Evolutionary conservation across 2,113 vertebrate species (phyloP).

Genomic region (Hemiscyllium ocellatum): DNA sequence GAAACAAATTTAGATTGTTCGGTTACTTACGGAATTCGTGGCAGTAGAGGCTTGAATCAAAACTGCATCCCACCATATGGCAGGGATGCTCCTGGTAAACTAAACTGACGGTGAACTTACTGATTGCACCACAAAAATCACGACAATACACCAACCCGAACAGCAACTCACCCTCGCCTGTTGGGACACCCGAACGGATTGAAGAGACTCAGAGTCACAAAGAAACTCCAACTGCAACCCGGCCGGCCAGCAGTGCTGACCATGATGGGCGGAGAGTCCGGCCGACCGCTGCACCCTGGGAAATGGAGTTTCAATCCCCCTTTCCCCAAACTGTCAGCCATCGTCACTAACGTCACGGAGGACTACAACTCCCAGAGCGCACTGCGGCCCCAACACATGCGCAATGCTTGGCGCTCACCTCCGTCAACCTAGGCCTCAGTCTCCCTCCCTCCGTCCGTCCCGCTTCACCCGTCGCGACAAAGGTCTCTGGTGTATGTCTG

Average conservation of each 20-base stretch:
- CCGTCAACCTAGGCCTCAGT: not conserved
- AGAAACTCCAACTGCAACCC: not conserved
- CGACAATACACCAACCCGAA: not conserved
- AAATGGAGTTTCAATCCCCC: not conserved
- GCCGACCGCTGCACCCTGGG: not conserved
- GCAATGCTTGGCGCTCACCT: not conserved
- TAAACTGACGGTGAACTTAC: not conserved
- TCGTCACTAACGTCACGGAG: too few species aligned
- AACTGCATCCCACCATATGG: slow-evolving; percentile 9
- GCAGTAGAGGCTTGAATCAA: not conserved
- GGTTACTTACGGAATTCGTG: not conserved
- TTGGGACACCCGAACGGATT: not conserved
- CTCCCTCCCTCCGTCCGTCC: not conserved
- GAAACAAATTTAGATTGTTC: not conserved
- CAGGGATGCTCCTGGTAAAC: not conserved
- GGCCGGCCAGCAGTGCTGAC: not conserved
- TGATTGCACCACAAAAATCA: not conserved
- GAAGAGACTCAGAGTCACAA: not conserved
- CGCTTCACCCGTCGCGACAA: not conserved
- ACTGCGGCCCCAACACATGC: not conserved
- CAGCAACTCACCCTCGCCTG: not conserved
- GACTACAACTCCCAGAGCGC: not conserved
- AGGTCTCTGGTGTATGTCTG: not conserved
- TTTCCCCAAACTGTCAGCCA: accelerated
- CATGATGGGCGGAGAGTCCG: too few species aligned